Conservation (phyloP, 2,888 invertebrate species). For the Adineta ricciae region DNA sequence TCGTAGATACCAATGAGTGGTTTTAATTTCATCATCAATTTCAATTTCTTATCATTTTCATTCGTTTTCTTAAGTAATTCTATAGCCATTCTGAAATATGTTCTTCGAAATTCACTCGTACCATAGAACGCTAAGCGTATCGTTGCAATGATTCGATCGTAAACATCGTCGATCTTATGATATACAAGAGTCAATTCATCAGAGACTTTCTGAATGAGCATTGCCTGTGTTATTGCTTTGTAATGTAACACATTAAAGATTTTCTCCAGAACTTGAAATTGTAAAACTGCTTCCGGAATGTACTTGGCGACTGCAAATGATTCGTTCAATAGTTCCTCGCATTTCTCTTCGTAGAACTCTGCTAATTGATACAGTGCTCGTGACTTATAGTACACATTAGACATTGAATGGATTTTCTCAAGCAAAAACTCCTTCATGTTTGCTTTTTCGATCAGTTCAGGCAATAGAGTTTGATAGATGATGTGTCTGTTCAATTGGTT, state of each 20-base stretch:
- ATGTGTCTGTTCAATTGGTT: too few species aligned
- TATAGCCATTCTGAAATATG: neutral
- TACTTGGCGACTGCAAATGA: neutral
- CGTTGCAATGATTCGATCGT: neutral
- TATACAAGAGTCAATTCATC: neutral
- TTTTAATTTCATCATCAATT: neutral
- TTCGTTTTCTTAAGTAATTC: neutral
- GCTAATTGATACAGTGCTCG: neutral
- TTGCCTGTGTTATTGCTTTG: neutral
- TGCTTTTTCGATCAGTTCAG: too few species aligned
- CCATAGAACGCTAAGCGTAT: neutral
- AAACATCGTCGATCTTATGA: neutral
- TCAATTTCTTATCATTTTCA: neutral
- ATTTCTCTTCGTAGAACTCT: neutral
- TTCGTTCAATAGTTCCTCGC: neutral
- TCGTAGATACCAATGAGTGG: neutral
- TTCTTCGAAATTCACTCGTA: neutral
- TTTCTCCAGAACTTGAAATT: neutral
- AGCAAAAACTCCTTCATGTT: neutral
- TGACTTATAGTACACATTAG: neutral
- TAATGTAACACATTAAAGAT: neutral
- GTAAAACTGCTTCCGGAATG: neutral
- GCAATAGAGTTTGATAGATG: too few species aligned
- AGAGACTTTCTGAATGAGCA: neutral
- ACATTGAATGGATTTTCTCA: neutral